These are phyloP conservation scores for Macquaria ambigua DNA, from an alignment of 2,113 vertebrate genomes.

Conservation along the genomic window DNA sequence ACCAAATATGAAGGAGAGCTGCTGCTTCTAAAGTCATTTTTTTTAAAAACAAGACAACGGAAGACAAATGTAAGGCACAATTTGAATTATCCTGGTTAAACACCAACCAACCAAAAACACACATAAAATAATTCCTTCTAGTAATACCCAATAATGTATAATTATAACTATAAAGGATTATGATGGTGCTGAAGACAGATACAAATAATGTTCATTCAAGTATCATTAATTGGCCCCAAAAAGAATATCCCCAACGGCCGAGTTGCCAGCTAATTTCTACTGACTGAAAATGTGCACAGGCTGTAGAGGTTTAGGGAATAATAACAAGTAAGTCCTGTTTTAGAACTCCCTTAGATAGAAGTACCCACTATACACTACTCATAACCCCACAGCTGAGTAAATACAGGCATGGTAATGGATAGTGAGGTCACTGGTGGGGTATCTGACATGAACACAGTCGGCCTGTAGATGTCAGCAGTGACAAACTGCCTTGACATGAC, in stretches of 20 bases:
- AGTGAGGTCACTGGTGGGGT: conserved; percentile 44
- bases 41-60: too few relatives aligned
- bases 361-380: not conserved
- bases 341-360: not conserved
- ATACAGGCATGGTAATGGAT: conserved; percentile 18
- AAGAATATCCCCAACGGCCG: not conserved
- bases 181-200: not conserved
- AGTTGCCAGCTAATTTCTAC: not conserved
- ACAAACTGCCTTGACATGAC: conserved; percentile 52
- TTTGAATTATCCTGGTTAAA: not conserved
- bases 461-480: conserved; percentile 78
- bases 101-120: not conserved
- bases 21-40: not conserved
- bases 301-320: not conserved
- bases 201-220: not conserved
- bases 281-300: conserved; percentile 5
- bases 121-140: not conserved
- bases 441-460: conserved; percentile 36
- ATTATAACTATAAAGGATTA: not conserved
- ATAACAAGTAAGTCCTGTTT: conserved; percentile 25
- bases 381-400: conserved; percentile 43
- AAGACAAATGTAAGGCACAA: not conserved
- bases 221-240: not conserved
- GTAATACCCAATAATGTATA: not conserved
- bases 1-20: not conserved